Conservation (phyloP, 2,888 invertebrate species). For the Sussaba pulchella region DNA sequence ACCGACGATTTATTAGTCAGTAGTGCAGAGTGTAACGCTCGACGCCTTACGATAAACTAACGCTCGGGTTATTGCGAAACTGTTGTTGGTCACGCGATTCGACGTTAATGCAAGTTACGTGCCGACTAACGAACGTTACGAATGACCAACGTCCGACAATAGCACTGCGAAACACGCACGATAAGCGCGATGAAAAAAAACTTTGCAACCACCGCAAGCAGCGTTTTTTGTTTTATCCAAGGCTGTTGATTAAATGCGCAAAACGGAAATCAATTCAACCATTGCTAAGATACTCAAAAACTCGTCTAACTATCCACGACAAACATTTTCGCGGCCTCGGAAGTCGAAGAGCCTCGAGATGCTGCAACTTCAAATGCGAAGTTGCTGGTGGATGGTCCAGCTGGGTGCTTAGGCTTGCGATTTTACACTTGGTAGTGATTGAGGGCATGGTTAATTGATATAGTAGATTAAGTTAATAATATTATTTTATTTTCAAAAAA, state of each 20-base stretch:
- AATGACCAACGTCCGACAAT: conserved; percentile 53
- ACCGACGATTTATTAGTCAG: conserved; percentile 48
- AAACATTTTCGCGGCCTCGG: no score
- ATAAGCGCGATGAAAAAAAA: conserved; percentile 21
- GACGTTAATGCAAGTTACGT: conserved; percentile 53
- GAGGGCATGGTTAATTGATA: no score
- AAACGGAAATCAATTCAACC: no score
- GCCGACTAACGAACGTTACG: conserved; percentile 54
- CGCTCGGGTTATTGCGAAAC: conserved; percentile 49
- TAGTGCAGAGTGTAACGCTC: conserved; percentile 34
- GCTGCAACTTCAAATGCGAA: no score
- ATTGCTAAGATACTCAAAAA: no score
- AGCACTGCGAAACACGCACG: conserved; percentile 7
- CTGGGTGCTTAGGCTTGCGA: no score
- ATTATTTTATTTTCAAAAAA: no score
- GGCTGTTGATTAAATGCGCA: not conserved
- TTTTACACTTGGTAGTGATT: no score
- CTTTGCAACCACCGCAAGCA: not conserved
- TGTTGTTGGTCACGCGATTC: conserved; percentile 57
- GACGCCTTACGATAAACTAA: conserved; percentile 45
- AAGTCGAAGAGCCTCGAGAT: no score
- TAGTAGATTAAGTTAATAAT: no score
- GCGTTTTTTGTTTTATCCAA: not conserved
- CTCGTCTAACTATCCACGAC: no score
- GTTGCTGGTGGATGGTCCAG: no score